Evolutionary conservation across 1,140 invertebrate species (phyloP).

Genomic region (Trichonephila inaurata): DNA sequence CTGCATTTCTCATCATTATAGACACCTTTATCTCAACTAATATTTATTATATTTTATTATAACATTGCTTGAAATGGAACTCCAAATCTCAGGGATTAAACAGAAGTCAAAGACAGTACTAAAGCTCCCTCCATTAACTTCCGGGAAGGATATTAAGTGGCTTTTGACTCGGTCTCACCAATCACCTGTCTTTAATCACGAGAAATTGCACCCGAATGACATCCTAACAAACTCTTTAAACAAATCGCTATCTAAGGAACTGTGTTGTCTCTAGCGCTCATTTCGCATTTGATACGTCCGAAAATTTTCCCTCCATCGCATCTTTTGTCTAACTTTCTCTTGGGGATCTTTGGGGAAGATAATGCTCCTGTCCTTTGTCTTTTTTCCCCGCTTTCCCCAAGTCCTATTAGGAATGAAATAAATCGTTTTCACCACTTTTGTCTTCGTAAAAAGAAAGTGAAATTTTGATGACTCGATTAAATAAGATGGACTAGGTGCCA

Average conservation of each 20-base stretch:
- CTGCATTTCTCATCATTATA: too few species aligned
- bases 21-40: too few species aligned
- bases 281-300: background rate
- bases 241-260: slow-evolving; percentile 52
- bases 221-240: slow-evolving; percentile 51
- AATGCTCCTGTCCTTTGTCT: background rate
- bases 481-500: slow-evolving; percentile 45
- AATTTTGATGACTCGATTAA: slow-evolving; percentile 63
- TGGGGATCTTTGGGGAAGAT: slow-evolving; percentile 36
- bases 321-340: background rate
- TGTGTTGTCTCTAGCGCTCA: slow-evolving; percentile 21
- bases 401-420: slow-evolving; percentile 1
- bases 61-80: background rate
- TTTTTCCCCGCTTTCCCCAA: background rate
- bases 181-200: slow-evolving; percentile 67
- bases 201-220: slow-evolving; percentile 67
- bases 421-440: background rate
- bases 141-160: slow-evolving; percentile 41
- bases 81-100: background rate
- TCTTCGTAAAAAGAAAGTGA: background rate
- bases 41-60: too few species aligned
- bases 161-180: slow-evolving; percentile 46
- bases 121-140: slow-evolving; percentile 2
- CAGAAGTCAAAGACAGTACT: background rate
- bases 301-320: slow-evolving; percentile 23